Conservation (phyloP, 2,113 vertebrate genomes). For the Pandion haliaetus region DNA sequence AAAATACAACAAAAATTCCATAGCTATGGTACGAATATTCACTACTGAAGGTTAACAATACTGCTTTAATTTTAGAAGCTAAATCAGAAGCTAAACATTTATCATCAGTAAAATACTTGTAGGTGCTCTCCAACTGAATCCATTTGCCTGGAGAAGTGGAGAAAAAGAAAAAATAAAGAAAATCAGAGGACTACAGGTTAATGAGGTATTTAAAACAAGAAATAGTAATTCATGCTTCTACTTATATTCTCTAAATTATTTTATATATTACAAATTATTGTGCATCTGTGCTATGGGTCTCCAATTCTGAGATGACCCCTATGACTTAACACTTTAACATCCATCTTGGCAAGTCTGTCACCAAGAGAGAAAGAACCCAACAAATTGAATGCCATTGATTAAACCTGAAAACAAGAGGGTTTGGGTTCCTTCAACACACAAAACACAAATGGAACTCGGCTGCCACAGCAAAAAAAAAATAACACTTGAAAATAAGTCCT, state of each 20-base stretch:
- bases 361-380: background rate
- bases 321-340: background rate
- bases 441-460: background rate
- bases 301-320: background rate
- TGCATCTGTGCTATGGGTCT: background rate
- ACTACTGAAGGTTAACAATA: background rate
- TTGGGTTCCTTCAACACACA: background rate
- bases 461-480: background rate
- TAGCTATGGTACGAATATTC: background rate
- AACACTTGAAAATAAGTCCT: background rate
- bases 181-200: background rate
- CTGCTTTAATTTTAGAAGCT: background rate
- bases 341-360: background rate
- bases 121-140: background rate
- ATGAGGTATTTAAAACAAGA: background rate
- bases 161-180: background rate
- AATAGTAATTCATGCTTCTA: background rate
- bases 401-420: background rate
- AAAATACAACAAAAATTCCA: background rate
- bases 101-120: background rate
- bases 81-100: background rate
- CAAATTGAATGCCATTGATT: background rate
- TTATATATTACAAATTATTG: background rate
- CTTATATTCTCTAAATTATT: background rate
- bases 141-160: background rate